Percentiles rank a stretch among this genome's conserved stretches.
phyloP scores from a whole-genome alignment of 2,888 invertebrate species.

The Perizoma flavofasciatum region DNA sequence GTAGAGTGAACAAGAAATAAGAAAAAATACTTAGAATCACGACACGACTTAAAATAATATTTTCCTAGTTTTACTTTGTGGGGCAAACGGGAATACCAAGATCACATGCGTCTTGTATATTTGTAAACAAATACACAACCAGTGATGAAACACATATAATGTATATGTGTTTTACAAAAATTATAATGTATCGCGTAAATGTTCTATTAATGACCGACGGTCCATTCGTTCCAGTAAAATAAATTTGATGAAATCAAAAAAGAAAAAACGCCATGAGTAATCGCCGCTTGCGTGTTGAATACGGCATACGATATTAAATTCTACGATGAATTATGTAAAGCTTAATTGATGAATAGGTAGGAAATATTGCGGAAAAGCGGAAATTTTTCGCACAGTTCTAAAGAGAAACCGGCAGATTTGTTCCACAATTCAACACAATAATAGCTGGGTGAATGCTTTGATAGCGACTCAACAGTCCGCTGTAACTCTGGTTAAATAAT shows the following conservation, averaged over 20 bases:
- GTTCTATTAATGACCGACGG: conserved; percentile 61
- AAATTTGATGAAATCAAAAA: conserved; percentile 71
- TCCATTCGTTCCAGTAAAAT: conserved; percentile 69
- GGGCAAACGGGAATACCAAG: neutral
- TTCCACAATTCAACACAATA: neutral
- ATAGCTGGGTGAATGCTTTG: no score
- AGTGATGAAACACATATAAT: conserved; percentile 1
- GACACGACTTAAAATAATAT: no score
- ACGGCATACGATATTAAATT: conserved; percentile 50
- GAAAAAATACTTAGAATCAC: no score
- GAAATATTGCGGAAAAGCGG: conserved; percentile 15
- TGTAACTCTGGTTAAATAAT: no score
- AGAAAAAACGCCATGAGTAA: conserved; percentile 61
- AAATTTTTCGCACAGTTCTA: conserved; percentile 1
- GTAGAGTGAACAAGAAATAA: no score
- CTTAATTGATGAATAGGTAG: conserved; percentile 29
- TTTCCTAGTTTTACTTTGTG: no score
- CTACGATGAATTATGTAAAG: conserved; percentile 32
- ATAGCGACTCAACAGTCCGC: no score
- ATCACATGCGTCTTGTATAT: neutral
- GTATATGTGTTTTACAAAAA: conserved; percentile 16
- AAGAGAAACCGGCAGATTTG: neutral
- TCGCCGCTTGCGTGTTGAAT: conserved; percentile 50
- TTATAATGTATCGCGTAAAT: conserved; percentile 54
- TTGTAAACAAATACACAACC: conserved; percentile 5